Conservation (phyloP, 1,140 invertebrate genomes). For the Coenobita brevimanus region DNA sequence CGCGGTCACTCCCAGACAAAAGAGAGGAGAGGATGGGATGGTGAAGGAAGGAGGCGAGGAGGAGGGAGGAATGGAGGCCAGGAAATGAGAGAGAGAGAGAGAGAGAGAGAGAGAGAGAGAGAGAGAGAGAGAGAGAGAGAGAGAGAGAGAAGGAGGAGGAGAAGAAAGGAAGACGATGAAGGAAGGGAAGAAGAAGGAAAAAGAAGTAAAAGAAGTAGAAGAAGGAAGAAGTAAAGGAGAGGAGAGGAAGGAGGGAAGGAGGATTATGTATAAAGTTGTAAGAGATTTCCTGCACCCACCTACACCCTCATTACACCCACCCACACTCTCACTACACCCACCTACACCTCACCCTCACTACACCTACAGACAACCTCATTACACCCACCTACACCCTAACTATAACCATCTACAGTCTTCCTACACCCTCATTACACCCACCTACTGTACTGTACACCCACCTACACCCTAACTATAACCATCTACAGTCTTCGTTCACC, state of each 20-base stretch:
- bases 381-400: too few species aligned
- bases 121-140: slow-evolving; percentile 10
- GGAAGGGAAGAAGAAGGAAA: neutral
- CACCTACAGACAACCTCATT: too few species aligned
- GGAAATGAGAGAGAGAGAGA: slow-evolving; percentile 3
- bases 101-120: slow-evolving; percentile 10
- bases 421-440: too few species aligned
- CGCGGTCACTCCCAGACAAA: too few species aligned
- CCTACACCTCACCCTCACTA: too few species aligned
- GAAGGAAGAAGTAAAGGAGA: neutral
- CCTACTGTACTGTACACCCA: too few species aligned
- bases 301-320: too few species aligned
- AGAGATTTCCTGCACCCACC: neutral
- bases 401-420: too few species aligned
- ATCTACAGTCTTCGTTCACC: too few species aligned
- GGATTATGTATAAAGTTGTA: neutral
- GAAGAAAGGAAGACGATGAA: neutral
- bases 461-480: too few species aligned
- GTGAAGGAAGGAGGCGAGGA: neutral
- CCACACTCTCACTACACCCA: too few species aligned
- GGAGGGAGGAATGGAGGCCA: slow-evolving; percentile 1
- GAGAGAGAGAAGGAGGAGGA: neutral
- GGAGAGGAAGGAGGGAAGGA: neutral
- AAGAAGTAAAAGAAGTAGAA: neutral
- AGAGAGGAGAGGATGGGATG: too few species aligned